Percentiles rank a stretch among this genome's conserved stretches.
phyloP scores from a whole-genome alignment of 1,140 invertebrate genomes.

The Mya arenaria region DNA sequence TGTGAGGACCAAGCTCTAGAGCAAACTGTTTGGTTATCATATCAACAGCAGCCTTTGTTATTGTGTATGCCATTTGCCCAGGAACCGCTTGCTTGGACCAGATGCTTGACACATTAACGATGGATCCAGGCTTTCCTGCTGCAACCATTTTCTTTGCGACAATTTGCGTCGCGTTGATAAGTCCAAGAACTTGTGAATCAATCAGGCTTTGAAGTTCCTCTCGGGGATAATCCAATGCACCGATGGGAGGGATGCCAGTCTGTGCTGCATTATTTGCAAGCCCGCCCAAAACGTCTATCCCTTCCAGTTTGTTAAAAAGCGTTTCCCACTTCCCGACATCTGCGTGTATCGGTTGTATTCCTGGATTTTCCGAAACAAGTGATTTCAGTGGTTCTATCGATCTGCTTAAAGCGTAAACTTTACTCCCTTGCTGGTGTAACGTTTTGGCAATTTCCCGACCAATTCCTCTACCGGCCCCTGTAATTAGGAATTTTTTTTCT shows the following conservation, averaged over 20 bases:
- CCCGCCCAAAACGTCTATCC: constrained; percentile 85
- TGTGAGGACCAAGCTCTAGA: constrained; percentile 90
- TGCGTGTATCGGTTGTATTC: constrained; percentile 84
- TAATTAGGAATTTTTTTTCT: constrained; percentile 35
- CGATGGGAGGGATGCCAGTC: constrained; percentile 83
- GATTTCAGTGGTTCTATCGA: not conserved
- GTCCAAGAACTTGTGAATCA: constrained; percentile 90
- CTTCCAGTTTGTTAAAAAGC: constrained; percentile 84
- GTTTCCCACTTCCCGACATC: constrained; percentile 90
- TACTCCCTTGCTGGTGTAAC: constrained; percentile 3
- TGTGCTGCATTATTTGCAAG: constrained; percentile 92
- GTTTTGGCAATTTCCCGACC: constrained; percentile 10
- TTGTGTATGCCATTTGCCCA: constrained; percentile 89
- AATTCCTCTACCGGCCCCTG: constrained; percentile 39
- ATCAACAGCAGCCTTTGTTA: constrained; percentile 84
- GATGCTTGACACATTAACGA: constrained; percentile 95
- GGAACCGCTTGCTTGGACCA: constrained; percentile 84
- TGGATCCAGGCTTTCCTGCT: constrained; percentile 85
- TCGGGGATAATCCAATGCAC: constrained; percentile 85
- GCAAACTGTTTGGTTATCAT: constrained; percentile 87
- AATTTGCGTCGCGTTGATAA: constrained; percentile 88
- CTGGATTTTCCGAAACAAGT: constrained; percentile 79
- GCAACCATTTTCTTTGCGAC: constrained; percentile 88
- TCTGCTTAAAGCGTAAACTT: constrained; percentile 30
- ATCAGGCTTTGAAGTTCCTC: constrained; percentile 87